Percentiles rank a stretch among this genome's conserved stretches.
These are phyloP conservation scores for Petaurus breviceps DNA, from an alignment of 2,113 vertebrate genomes.

Conservation along the genomic window DNA sequence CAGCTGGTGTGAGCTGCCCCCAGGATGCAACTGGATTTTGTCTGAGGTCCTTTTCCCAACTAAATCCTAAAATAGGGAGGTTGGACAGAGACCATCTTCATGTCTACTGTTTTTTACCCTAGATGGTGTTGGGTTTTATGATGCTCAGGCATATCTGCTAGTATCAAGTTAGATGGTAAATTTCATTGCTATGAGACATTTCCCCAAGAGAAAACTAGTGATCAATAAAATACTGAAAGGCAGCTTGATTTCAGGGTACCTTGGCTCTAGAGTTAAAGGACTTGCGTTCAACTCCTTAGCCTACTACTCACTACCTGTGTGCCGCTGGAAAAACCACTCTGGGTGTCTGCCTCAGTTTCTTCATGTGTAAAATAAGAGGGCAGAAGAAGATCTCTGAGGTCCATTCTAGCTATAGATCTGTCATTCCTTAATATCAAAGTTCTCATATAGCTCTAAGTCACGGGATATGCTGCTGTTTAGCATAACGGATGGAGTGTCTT, in stretches of 20 bases:
- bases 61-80: neutral
- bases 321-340: no score
- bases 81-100: neutral
- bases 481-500: neutral
- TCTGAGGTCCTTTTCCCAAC: neutral
- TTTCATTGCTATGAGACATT: neutral
- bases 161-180: neutral
- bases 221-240: no score
- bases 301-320: rapidly evolving
- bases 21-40: neutral
- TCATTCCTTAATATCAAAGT: no score
- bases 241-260: no score
- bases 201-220: no score
- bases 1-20: neutral
- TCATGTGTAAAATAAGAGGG: neutral
- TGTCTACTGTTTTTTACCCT: neutral
- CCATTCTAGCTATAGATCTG: no score
- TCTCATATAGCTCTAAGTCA: no score
- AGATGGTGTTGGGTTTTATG: neutral
- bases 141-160: neutral
- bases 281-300: rapidly evolving
- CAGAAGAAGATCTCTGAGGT: no score
- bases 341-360: rapidly evolving
- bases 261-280: neutral
- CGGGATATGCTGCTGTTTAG: no score